These are phyloP conservation scores for Catocala nupta DNA, from an alignment of 2,888 invertebrate species.

Conservation along the genomic window DNA sequence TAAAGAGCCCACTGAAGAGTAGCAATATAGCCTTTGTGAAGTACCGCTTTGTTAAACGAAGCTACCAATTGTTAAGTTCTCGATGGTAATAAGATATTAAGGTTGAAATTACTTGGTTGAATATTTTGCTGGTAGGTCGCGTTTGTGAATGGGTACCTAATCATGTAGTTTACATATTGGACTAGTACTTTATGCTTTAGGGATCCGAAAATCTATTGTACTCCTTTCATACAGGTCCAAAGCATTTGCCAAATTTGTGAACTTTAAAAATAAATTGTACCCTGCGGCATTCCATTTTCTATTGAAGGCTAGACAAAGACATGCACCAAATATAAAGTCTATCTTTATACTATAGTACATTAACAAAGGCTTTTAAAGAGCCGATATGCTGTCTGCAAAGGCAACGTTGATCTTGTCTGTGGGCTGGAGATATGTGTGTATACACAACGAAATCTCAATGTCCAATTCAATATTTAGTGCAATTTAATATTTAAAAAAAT, in stretches of 20 bases:
- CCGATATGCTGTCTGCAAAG: too few species aligned
- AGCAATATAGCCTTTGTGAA: slow-evolving; percentile 43
- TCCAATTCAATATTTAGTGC: too few species aligned
- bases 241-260: background rate
- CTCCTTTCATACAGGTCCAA: background rate
- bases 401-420: too few species aligned
- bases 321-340: too few species aligned
- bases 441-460: too few species aligned
- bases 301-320: too few species aligned
- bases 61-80: slow-evolving; percentile 25
- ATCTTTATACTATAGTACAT: too few species aligned
- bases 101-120: slow-evolving; percentile 14
- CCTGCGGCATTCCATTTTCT: too few species aligned
- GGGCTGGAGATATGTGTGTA: too few species aligned
- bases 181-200: background rate
- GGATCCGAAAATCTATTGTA: background rate
- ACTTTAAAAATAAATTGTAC: too few species aligned
- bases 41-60: slow-evolving; percentile 35
- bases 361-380: too few species aligned
- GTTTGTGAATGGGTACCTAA: background rate
- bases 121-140: background rate
- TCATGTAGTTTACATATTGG: background rate
- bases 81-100: slow-evolving; percentile 30
- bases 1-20: slow-evolving; percentile 30
- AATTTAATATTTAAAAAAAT: too few species aligned